These are phyloP conservation scores for Notamacropus eugenii DNA, from an alignment of 2,797 vertebrate genomes.

Conservation along the genomic window DNA sequence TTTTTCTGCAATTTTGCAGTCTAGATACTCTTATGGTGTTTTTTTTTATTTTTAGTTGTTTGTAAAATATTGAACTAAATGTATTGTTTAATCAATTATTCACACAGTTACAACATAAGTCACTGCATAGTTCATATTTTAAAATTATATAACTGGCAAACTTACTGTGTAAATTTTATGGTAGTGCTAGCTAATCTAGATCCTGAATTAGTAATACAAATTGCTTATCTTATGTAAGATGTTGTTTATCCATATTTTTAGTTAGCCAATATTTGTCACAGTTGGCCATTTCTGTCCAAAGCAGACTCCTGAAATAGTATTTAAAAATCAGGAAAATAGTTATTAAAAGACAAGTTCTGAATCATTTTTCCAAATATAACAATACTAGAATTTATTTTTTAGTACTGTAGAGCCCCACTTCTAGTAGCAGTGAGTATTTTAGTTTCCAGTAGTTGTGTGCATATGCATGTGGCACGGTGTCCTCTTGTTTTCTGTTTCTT, in stretches of 20 bases:
- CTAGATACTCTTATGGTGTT: slow-evolving; percentile 13
- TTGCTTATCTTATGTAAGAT: neutral
- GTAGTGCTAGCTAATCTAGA: slow-evolving; percentile 22
- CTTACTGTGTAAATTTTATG: slow-evolving; percentile 47
- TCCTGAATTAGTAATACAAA: slow-evolving; percentile 32
- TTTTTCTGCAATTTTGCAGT: neutral
- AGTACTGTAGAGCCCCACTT: neutral
- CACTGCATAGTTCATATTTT: slow-evolving; percentile 47
- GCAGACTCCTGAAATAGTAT: neutral
- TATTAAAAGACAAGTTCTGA: neutral
- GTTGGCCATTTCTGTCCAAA: neutral
- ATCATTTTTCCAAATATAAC: slow-evolving; percentile 35
- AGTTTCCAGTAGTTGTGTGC: slow-evolving; percentile 45
- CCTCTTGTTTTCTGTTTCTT: slow-evolving; percentile 8
- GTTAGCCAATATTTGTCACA: slow-evolving; percentile 14
- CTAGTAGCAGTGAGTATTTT: neutral
- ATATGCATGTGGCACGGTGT: neutral
- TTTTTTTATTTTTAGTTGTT: slow-evolving; percentile 15
- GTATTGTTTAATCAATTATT: slow-evolving; percentile 20
- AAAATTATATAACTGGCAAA: slow-evolving; percentile 26
- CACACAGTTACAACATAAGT: slow-evolving; percentile 21
- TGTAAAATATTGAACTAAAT: slow-evolving; percentile 16
- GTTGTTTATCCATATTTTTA: slow-evolving; percentile 7
- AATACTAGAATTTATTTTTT: neutral
- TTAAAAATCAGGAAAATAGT: neutral